phyloP scores from a whole-genome alignment of 2,888 invertebrate species.

The Drosophila paucipuncta region DNA sequence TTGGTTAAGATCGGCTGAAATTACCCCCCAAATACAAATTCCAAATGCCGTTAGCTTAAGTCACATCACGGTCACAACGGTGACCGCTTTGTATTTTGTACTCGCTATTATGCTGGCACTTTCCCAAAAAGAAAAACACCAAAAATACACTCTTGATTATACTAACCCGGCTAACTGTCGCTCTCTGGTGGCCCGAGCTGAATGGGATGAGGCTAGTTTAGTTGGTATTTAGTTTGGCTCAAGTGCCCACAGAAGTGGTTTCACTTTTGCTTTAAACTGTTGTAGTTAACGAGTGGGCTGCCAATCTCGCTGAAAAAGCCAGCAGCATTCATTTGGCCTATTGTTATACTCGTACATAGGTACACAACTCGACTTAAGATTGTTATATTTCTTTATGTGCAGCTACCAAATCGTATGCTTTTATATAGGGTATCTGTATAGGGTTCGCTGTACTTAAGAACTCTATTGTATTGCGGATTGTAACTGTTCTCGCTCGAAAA shows the following conservation, averaged over 20 bases:
- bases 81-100: conserved; percentile 19
- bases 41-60: conserved; percentile 39
- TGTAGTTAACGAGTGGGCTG: conserved; percentile 8
- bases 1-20: conserved; percentile 42
- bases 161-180: conserved; percentile 24
- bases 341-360: not conserved
- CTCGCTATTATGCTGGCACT: conserved; percentile 33
- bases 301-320: not conserved
- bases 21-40: conserved; percentile 22
- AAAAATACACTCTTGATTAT: conserved; percentile 27
- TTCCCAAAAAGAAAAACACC: conserved; percentile 29
- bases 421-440: not conserved
- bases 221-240: conserved; percentile 3
- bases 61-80: conserved; percentile 15
- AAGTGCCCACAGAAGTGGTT: conserved; percentile 41
- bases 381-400: not conserved
- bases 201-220: conserved; percentile 29
- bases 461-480: not conserved
- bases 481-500: conserved; percentile 1
- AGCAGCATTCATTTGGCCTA: not conserved
- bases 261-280: conserved; percentile 35
- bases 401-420: not conserved
- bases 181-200: conserved; percentile 8
- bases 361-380: not conserved
- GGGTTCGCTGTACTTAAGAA: conserved; percentile 1